Evolutionary conservation across 1,140 invertebrate genomes (phyloP).

Genomic region (Bombus confusus): DNA sequence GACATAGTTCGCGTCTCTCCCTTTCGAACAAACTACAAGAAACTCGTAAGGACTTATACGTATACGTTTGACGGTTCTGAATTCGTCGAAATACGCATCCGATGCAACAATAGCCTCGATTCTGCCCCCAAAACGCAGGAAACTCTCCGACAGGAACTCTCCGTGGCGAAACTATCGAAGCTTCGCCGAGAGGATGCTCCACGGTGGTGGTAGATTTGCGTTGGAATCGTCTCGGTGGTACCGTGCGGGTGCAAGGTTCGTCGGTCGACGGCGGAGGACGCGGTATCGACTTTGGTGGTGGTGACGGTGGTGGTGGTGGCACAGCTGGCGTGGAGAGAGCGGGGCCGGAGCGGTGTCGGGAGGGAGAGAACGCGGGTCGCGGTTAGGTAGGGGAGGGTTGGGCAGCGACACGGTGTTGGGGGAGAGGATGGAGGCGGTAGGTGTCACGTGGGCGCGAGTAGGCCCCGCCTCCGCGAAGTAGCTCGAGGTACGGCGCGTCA

Average conservation of each 20-base stretch:
- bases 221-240: background rate
- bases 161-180: background rate
- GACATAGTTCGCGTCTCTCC: too few species aligned
- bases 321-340: constrained; percentile 27
- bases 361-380: constrained; percentile 28
- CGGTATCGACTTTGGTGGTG: constrained; percentile 22
- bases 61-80: too few species aligned
- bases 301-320: background rate
- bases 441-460: constrained; percentile 77
- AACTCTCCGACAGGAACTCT: background rate
- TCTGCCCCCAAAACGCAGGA: background rate
- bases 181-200: background rate
- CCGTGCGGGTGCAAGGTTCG: background rate
- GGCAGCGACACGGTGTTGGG: constrained; percentile 26
- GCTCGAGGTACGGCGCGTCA: constrained; percentile 76
- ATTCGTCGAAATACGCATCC: too few species aligned
- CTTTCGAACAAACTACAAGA: too few species aligned
- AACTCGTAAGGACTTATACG: too few species aligned
- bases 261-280: background rate
- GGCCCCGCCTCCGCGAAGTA: constrained; percentile 79
- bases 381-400: constrained; percentile 24
- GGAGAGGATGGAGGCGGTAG: constrained; percentile 71
- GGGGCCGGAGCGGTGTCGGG: background rate
- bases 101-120: too few species aligned
- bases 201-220: too few species aligned